Evolutionary conservation across 2,113 vertebrate genomes (phyloP).

Genomic region (Loxodonta africana): DNA sequence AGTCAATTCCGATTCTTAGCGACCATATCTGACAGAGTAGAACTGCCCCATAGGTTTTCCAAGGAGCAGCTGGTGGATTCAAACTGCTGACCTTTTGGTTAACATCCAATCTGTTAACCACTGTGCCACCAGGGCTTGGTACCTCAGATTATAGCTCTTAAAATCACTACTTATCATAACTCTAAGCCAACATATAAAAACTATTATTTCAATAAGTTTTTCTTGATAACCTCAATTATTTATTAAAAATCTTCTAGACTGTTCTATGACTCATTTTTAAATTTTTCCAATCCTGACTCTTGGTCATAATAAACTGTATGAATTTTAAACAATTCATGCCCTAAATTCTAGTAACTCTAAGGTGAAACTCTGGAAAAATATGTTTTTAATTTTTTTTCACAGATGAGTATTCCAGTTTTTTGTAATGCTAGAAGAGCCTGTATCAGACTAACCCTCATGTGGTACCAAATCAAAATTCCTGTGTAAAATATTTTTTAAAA

Average conservation of each 20-base stretch:
- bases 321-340: neutral
- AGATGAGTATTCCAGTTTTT: neutral
- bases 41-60: neutral
- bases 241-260: neutral
- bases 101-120: too few relatives aligned
- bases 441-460: neutral
- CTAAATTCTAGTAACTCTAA: neutral
- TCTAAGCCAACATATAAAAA: neutral
- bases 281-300: neutral
- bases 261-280: neutral
- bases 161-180: neutral
- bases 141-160: neutral
- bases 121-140: too few relatives aligned
- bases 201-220: neutral
- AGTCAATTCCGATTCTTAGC: neutral
- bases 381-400: neutral
- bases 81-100: too few relatives aligned
- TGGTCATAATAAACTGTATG: neutral
- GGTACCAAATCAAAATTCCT: neutral
- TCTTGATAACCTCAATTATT: neutral
- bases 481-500: neutral
- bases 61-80: neutral
- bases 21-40: neutral
- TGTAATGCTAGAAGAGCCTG: neutral
- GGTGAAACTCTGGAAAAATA: neutral